Evolutionary conservation across 2,797 vertebrate species (phyloP), one percentile per base, ranked within the genome.

Genomic region (Limosa lapponica): DNA sequence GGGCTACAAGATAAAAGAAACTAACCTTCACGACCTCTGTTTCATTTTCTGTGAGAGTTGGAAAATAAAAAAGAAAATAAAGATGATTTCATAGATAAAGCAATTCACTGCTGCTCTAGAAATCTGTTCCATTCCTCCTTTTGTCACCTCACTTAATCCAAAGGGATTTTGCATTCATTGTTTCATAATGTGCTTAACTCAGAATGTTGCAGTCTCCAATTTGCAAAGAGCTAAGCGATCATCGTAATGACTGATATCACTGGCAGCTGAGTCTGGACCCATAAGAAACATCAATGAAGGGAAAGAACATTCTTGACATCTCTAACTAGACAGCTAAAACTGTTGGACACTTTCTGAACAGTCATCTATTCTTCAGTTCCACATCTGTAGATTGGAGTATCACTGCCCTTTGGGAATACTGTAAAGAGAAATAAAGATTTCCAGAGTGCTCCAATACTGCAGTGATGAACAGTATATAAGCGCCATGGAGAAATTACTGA

Each of bases 381-480:
- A 0, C 25, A 30, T 20, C 27, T 81, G 11, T 28, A 78, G 13
- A 44, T 0, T 19, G n/a, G 8, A 70, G 7, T 44, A 61, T 34
- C 8, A 2, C 2, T 52, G 37, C 6, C 70, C 19, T 77, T 74
- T 41, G 18, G 16, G 25, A 86, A 86, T 23, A 73, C 10, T 28
- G 27, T 25, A n/a, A 75, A 87, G 20, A 72, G 18, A 70, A 77
- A 72, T 24, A 36, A 73, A 82, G 32, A 65, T 30, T 86, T 34
- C 41, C 8, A 30, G 24, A 61, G 30, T 20, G 39, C 20, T 82
- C 24, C 2, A 7, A 51, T 16, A 79, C 22, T 28, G 43, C 37
- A 55, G 5, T 3, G 9, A 57, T 48, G 7, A 91, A 30, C 16
- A 39, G 7, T 18, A 36, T 8, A 43, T 11, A 34, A 92, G 34